Percentiles rank a stretch among this genome's conserved stretches.
These are phyloP conservation scores for Drosophila meridiana DNA, from an alignment of 2,888 invertebrate species.

Conservation along the genomic window DNA sequence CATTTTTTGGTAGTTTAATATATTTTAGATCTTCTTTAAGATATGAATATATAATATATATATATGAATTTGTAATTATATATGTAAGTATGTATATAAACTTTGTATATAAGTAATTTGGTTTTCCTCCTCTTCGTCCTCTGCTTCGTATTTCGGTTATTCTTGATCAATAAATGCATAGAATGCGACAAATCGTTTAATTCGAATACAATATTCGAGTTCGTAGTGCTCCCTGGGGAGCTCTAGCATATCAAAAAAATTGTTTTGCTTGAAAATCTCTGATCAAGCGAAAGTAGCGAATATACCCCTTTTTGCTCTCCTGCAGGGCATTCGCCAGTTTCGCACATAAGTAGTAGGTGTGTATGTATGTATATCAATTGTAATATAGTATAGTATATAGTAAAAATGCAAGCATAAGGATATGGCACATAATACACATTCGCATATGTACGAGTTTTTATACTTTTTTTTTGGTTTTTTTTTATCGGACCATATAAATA, in stretches of 20 bases:
- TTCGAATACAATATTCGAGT: slow-evolving; percentile 46
- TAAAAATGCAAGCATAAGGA: slow-evolving; percentile 77
- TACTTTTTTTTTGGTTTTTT: background rate
- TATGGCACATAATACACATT: slow-evolving; percentile 75
- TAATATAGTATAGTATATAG: slow-evolving; percentile 45
- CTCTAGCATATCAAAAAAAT: slow-evolving; percentile 33
- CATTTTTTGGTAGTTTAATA: slow-evolving; percentile 53
- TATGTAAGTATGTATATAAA: slow-evolving; percentile 67
- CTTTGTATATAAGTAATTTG: slow-evolving; percentile 64
- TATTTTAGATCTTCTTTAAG: slow-evolving; percentile 33
- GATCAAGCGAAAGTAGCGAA: slow-evolving; percentile 20
- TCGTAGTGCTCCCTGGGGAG: slow-evolving; percentile 22
- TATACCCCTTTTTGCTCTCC: slow-evolving; percentile 6
- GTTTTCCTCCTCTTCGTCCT: slow-evolving; percentile 25
- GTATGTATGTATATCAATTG: slow-evolving; percentile 33
- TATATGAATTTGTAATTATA: slow-evolving; percentile 56
- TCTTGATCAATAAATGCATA: slow-evolving; percentile 71
- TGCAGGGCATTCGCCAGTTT: slow-evolving; percentile 14
- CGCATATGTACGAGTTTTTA: slow-evolving; percentile 49
- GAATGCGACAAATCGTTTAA: slow-evolving; percentile 72
- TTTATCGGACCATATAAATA: slow-evolving; percentile 42
- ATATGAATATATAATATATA: slow-evolving; percentile 69
- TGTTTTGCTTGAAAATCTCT: slow-evolving; percentile 24
- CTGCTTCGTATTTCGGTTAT: slow-evolving; percentile 36
- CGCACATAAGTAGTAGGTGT: slow-evolving; percentile 20